Evolutionary conservation across 2,888 invertebrate species (phyloP).

Genomic region (Thecocarcelia acutangulata): DNA sequence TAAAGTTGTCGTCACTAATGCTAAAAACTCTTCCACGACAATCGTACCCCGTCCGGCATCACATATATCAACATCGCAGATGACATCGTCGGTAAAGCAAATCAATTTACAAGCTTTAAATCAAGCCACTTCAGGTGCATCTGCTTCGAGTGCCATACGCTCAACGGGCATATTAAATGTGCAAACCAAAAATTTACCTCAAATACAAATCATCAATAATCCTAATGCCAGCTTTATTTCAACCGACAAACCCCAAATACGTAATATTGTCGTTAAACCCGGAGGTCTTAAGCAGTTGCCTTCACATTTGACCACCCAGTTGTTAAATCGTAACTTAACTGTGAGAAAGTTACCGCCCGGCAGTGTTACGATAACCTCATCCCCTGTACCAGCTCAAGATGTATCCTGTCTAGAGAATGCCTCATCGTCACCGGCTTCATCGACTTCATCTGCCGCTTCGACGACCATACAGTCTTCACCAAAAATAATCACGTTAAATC

Average conservation of each 20-base stretch:
- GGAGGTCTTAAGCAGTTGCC: slow-evolving; percentile 74
- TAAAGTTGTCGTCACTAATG: slow-evolving; percentile 76
- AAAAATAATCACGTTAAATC: slow-evolving; percentile 73
- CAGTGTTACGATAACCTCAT: slow-evolving; percentile 67
- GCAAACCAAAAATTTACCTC: slow-evolving; percentile 70
- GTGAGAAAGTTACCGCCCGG: slow-evolving; percentile 75
- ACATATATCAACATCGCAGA: slow-evolving; percentile 59
- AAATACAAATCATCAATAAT: slow-evolving; percentile 73
- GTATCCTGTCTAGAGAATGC: slow-evolving; percentile 16
- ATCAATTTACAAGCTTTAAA: slow-evolving; percentile 73
- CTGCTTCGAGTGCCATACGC: slow-evolving; percentile 58
- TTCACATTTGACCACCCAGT: slow-evolving; percentile 71
- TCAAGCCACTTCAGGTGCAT: slow-evolving; percentile 46
- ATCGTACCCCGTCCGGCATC: slow-evolving; percentile 70
- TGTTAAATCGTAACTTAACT: slow-evolving; percentile 76
- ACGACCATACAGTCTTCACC: slow-evolving; percentile 71
- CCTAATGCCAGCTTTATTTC: slow-evolving; percentile 57
- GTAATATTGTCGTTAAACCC: slow-evolving; percentile 75
- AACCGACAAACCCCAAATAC: slow-evolving; percentile 72
- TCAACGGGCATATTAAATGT: slow-evolving; percentile 71
- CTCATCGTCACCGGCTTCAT: slow-evolving; percentile 36
- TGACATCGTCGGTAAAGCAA: slow-evolving; percentile 73
- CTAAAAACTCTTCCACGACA: slow-evolving; percentile 73
- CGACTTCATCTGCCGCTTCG: slow-evolving; percentile 37
- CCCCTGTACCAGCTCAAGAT: slow-evolving; percentile 58